Evolutionary conservation across 2,113 vertebrate species (phyloP).

Genomic region (Pachypanchax playfairii): DNA sequence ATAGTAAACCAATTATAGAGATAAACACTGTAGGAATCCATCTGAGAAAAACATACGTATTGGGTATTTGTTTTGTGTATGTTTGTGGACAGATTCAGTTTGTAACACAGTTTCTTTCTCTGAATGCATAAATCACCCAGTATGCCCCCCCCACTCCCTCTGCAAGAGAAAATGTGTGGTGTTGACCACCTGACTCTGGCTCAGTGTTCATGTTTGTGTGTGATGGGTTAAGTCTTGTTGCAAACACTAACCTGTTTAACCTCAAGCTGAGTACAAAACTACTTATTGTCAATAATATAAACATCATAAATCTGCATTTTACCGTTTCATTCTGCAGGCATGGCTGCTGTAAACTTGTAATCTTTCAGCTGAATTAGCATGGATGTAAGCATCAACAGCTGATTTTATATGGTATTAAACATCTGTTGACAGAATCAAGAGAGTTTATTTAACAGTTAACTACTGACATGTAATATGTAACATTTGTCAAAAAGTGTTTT

Average conservation of each 20-base stretch:
- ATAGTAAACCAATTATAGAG: constrained; percentile 23
- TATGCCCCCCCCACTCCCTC: constrained; percentile 36
- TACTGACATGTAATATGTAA: constrained; percentile 1
- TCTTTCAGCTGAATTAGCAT: neutral
- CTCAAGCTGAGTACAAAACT: neutral
- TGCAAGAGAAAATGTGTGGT: constrained; percentile 22
- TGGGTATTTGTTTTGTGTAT: constrained; percentile 57
- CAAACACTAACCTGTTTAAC: neutral
- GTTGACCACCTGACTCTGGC: constrained; percentile 29
- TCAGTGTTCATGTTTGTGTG: too few species aligned
- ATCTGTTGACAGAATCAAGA: too few species aligned
- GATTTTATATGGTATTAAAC: too few species aligned
- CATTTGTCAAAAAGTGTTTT: neutral
- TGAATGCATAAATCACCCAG: constrained; percentile 53
- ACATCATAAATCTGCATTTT: neutral
- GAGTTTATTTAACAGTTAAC: neutral
- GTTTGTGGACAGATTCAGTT: constrained; percentile 51
- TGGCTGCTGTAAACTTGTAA: neutral
- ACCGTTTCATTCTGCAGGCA: neutral
- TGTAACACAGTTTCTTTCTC: constrained; percentile 72
- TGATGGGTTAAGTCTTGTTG: too few species aligned
- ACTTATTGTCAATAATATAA: neutral
- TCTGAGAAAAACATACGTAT: constrained; percentile 53
- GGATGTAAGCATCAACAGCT: neutral
- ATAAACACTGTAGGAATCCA: constrained; percentile 42